These are phyloP conservation scores for Monopis laevigella DNA, from an alignment of 2,888 invertebrate genomes.

Conservation along the genomic window DNA sequence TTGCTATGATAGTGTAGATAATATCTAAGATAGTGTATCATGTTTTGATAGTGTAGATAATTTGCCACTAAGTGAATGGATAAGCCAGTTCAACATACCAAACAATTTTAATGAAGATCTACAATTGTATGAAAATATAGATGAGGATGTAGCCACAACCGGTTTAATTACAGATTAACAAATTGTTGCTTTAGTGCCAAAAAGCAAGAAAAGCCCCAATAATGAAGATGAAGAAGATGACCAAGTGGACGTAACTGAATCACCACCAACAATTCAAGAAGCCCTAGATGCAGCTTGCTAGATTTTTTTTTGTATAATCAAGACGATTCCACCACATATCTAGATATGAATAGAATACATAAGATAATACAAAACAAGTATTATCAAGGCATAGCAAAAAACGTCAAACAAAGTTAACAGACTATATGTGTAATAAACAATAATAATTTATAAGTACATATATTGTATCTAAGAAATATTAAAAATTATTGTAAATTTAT, in stretches of 20 bases:
- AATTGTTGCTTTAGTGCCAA: slow-evolving; percentile 21
- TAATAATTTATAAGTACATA: too few species aligned
- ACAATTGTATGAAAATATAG: slow-evolving; percentile 20
- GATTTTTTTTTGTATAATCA: not conserved
- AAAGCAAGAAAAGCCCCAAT: slow-evolving; percentile 19
- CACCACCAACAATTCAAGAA: not conserved
- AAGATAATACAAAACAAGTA: too few species aligned
- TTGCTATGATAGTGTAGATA: too few species aligned
- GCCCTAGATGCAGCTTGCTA: not conserved
- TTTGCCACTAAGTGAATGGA: slow-evolving; percentile 19
- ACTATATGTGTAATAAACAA: too few species aligned
- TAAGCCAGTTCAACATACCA: slow-evolving; percentile 19
- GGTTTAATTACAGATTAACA: slow-evolving; percentile 21
- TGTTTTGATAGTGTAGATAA: slow-evolving; percentile 20
- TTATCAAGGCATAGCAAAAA: too few species aligned
- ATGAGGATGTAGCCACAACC: slow-evolving; percentile 19
- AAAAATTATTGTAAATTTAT: too few species aligned
- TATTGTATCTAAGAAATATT: too few species aligned
- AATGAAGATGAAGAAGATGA: slow-evolving; percentile 22
- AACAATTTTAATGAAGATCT: slow-evolving; percentile 18
- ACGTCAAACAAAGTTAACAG: too few species aligned
- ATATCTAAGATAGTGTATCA: too few species aligned
- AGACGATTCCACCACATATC: too few species aligned
- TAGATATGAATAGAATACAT: too few species aligned
- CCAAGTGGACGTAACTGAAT: slow-evolving; percentile 18